Evolutionary conservation across 2,797 vertebrate genomes (phyloP).

Genomic region (Falco novaeseelandiae): DNA sequence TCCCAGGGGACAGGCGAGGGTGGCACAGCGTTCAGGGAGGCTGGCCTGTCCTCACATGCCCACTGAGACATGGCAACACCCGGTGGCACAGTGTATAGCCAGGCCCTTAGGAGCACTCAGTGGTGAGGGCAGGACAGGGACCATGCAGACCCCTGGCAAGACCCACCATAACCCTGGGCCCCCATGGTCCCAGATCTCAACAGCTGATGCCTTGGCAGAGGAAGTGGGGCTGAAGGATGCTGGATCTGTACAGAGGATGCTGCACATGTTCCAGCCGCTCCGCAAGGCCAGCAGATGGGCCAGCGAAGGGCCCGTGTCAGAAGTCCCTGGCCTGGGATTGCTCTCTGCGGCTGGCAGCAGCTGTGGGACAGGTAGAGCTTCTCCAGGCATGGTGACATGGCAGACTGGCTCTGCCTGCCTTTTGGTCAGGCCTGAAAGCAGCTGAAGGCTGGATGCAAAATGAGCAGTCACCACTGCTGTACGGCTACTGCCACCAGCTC

Average conservation of each 20-base stretch:
- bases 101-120: background rate
- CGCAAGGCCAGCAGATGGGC: background rate
- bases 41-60: fast-evolving
- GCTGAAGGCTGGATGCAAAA: background rate
- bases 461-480: background rate
- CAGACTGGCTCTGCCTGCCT: background rate
- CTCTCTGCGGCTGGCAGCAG: background rate
- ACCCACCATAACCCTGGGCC: background rate
- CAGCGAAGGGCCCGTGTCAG: background rate
- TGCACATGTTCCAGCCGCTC: fast-evolving
- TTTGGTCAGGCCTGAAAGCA: background rate
- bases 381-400: fast-evolving
- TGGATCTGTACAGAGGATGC: fast-evolving
- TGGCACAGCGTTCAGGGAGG: background rate
- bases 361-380: background rate
- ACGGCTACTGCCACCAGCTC: background rate
- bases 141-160: background rate
- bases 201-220: background rate
- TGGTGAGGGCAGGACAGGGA: background rate
- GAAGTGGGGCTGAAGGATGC: background rate
- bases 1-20: fast-evolving
- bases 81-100: fast-evolving
- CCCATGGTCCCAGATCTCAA: background rate
- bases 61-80: background rate
- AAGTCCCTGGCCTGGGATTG: background rate